Percentiles rank a stretch among this genome's conserved stretches.
Evolutionary conservation across 1,140 invertebrate genomes (phyloP).

Genomic region (Lycorma delicatula): DNA sequence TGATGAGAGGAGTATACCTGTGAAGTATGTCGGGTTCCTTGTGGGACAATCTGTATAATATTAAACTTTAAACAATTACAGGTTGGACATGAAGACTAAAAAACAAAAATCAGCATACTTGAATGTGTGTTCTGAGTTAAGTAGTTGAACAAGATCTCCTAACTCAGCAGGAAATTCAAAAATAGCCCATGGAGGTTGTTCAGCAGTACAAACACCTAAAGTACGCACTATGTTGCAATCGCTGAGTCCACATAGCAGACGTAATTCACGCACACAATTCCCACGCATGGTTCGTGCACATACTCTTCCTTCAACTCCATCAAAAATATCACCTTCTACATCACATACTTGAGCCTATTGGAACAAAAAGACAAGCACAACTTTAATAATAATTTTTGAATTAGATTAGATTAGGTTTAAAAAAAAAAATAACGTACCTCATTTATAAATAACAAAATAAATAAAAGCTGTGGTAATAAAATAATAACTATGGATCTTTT

Average conservation of each 20-base stretch:
- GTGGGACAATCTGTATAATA: not conserved
- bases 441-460: too few species aligned
- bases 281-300: slow-evolving; percentile 30
- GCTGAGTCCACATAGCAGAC: slow-evolving; percentile 59
- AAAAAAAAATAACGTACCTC: too few species aligned
- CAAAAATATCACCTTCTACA: slow-evolving; percentile 12
- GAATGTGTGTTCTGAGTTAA: slow-evolving; percentile 32
- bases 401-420: too few species aligned
- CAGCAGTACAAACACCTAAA: slow-evolving; percentile 55
- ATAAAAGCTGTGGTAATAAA: too few species aligned
- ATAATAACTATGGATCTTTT: too few species aligned
- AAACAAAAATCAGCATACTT: too few species aligned
- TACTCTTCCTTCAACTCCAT: slow-evolving; percentile 24
- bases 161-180: slow-evolving; percentile 68
- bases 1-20: too few species aligned
- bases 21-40: too few species aligned
- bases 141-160: slow-evolving; percentile 70
- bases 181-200: slow-evolving; percentile 58
- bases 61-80: not conserved
- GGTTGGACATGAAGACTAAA: not conserved
- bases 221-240: slow-evolving; percentile 67
- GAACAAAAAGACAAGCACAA: too few species aligned
- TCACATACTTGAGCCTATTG: slow-evolving; percentile 17
- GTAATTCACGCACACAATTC: slow-evolving; percentile 52
- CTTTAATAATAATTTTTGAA: too few species aligned